Percentiles rank a stretch among this genome's conserved stretches.
Evolutionary conservation across 2,113 vertebrate species (phyloP).

Genomic region (Galbula dea): DNA sequence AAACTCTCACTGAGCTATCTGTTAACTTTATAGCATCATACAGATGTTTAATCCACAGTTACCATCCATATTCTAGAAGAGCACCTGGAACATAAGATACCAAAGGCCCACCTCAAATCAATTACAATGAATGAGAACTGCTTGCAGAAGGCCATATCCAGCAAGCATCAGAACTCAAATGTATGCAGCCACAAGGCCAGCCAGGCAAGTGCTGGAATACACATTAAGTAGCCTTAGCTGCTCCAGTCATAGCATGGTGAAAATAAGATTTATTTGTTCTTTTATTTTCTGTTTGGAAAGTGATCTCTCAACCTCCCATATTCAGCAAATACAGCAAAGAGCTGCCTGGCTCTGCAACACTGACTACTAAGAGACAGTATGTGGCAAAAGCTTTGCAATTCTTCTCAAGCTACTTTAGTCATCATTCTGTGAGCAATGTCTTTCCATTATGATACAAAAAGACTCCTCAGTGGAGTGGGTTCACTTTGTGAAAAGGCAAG

Average conservation of each 20-base stretch:
- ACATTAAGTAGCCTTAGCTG: background rate
- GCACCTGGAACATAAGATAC: constrained; percentile 39
- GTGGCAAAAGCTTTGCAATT: background rate
- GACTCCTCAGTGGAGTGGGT: background rate
- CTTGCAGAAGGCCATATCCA: constrained; percentile 1
- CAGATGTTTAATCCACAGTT: constrained; percentile 54
- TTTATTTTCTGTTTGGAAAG: background rate
- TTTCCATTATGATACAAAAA: background rate
- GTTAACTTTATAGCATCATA: constrained; percentile 56
- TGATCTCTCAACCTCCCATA: background rate
- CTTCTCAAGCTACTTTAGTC: constrained; percentile 1
- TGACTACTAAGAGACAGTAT: background rate
- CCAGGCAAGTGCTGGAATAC: background rate
- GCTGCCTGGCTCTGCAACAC: background rate
- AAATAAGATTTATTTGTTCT: background rate
- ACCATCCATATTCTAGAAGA: constrained; percentile 52
- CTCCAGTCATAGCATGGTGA: background rate
- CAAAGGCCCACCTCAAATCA: constrained; percentile 46
- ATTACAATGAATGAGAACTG: constrained; percentile 9
- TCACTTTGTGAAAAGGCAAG: background rate
- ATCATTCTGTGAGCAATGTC: background rate
- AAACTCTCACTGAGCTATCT: constrained; percentile 61
- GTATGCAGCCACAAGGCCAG: background rate
- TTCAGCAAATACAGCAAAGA: background rate
- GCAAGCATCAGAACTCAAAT: background rate